Percentiles rank a stretch among this genome's conserved stretches.
These are phyloP conservation scores for Antrozous pallidus DNA, from an alignment of 2,797 vertebrate genomes.

Conservation along the genomic window DNA sequence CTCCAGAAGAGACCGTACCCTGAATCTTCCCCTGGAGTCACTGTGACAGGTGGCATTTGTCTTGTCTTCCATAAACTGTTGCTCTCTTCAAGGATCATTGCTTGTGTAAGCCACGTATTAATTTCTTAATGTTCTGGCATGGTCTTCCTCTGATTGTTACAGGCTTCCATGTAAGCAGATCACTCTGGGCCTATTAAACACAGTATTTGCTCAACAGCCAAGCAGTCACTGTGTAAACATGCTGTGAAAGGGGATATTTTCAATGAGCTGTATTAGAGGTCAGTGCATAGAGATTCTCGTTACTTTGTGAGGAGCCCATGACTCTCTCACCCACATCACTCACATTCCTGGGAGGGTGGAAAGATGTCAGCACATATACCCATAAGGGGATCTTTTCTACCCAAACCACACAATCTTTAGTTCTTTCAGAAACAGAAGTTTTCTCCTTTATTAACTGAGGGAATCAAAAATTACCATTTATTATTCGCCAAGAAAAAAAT, in stretches of 20 bases:
- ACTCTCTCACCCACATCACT: background rate
- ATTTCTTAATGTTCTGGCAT: conserved; percentile 72
- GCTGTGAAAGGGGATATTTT: conserved; percentile 40
- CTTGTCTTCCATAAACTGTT: conserved; percentile 76
- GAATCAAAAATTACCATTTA: conserved; percentile 21
- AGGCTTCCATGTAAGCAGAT: conserved; percentile 50
- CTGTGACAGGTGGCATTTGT: conserved; percentile 70
- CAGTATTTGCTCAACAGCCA: conserved; percentile 53
- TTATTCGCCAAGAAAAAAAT: conserved; percentile 24
- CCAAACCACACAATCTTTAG: background rate
- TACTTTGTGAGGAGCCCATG: background rate
- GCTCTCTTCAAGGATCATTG: conserved; percentile 78
- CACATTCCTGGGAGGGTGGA: background rate
- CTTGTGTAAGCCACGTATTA: conserved; percentile 72
- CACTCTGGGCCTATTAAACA: conserved; percentile 60
- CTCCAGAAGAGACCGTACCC: background rate
- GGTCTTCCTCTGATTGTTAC: conserved; percentile 31
- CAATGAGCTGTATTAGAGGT: conserved; percentile 40
- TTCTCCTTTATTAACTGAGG: conserved; percentile 7
- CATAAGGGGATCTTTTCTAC: background rate
- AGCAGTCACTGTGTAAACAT: conserved; percentile 59
- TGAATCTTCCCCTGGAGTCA: conserved; percentile 18
- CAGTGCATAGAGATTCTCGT: background rate
- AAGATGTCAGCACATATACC: background rate
- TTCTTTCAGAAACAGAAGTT: conserved; percentile 36